Evolutionary conservation across 2,888 invertebrate genomes (phyloP).

Genomic region (Drosophila birchii): DNA sequence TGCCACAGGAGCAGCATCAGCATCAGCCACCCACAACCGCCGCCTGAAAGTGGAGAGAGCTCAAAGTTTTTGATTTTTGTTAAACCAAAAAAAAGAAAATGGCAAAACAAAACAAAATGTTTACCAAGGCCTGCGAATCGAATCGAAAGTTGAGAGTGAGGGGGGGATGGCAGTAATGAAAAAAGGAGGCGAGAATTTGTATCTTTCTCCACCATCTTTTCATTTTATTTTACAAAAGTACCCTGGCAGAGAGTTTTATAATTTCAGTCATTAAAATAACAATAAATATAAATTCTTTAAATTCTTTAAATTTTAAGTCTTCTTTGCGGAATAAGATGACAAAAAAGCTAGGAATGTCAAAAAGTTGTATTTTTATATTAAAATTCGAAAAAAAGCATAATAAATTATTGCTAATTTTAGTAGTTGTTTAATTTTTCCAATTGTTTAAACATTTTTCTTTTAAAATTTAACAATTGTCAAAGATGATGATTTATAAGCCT

Average conservation of each 20-base stretch:
- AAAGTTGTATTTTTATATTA: too few relatives aligned
- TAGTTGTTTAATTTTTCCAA: too few relatives aligned
- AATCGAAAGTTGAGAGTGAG: neutral
- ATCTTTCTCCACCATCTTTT: neutral
- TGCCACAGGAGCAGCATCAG: conserved; percentile 40
- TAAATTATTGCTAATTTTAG: too few relatives aligned
- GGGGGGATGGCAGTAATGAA: conserved; percentile 1
- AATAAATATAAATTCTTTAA: too few relatives aligned
- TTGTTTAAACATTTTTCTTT: too few relatives aligned
- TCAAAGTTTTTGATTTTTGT: conserved; percentile 72
- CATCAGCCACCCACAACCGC: conserved; percentile 2
- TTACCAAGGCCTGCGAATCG: conserved; percentile 43
- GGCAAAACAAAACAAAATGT: conserved; percentile 45
- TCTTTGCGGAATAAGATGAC: too few relatives aligned
- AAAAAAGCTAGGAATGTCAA: too few relatives aligned
- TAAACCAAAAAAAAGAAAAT: conserved; percentile 29
- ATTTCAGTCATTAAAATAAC: too few relatives aligned
- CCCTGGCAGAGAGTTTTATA: too few relatives aligned
- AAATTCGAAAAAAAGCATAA: too few relatives aligned
- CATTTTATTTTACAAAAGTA: neutral
- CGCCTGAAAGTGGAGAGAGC: conserved; percentile 17
- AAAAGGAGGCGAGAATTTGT: conserved; percentile 10
- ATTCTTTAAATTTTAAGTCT: too few relatives aligned
- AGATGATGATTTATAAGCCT: neutral
- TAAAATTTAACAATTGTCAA: too few relatives aligned